Conservation (phyloP, 2,113 vertebrate genomes). For the Cyanoderma ruficeps region DNA sequence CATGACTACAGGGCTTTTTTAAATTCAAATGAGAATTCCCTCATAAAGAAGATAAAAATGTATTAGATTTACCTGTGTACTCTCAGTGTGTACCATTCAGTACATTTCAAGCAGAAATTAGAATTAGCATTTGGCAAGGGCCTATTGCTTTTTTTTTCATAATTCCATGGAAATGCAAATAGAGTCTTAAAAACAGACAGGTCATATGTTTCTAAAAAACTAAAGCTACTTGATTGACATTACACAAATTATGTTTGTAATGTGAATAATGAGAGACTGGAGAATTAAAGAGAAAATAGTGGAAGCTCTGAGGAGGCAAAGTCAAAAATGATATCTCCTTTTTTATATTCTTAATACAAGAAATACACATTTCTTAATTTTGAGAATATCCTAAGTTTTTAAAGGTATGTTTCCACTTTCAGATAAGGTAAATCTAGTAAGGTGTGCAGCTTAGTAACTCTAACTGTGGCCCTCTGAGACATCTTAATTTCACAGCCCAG, state of each 20-base stretch:
- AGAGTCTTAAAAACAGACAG: background rate
- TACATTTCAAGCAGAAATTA: background rate
- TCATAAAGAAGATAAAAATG: background rate
- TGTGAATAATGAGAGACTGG: background rate
- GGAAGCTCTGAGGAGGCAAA: background rate
- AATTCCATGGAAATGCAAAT: background rate
- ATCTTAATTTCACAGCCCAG: background rate
- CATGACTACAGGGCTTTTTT: background rate
- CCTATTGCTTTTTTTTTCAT: background rate
- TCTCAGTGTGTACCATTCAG: background rate
- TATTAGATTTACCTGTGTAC: background rate
- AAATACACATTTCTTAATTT: background rate
- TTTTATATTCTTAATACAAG: background rate
- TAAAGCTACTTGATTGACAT: background rate
- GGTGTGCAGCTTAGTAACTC: background rate
- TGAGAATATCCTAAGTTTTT: background rate
- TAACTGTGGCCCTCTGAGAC: background rate
- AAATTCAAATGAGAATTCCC: background rate
- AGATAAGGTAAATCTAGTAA: background rate
- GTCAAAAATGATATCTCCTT: background rate
- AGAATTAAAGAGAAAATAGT: background rate
- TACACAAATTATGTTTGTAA: background rate
- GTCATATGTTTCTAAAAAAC: background rate
- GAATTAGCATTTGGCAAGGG: background rate
- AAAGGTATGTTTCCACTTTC: background rate